These are phyloP conservation scores for Melanotaenia duboulayi DNA, from an alignment of 2,113 vertebrate genomes.

Conservation along the genomic window DNA sequence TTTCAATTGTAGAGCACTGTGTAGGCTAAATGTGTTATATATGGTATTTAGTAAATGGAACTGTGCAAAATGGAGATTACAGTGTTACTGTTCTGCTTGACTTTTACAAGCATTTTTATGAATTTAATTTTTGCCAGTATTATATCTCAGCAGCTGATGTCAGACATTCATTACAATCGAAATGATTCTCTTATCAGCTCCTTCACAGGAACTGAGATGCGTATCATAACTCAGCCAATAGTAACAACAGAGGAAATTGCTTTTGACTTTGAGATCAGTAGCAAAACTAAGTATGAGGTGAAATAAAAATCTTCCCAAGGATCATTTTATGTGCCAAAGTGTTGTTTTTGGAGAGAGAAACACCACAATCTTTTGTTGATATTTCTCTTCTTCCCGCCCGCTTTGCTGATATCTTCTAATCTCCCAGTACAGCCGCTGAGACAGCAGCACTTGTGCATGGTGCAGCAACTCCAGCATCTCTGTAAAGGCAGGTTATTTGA, in stretches of 20 bases:
- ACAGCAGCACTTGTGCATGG: conserved; percentile 56
- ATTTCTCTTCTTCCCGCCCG: conserved; percentile 21
- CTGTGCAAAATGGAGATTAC: conserved; percentile 25
- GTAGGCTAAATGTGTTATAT: conserved; percentile 13
- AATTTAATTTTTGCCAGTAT: background rate
- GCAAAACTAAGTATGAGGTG: conserved; percentile 26
- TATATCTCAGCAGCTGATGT: conserved; percentile 29
- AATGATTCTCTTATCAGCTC: conserved; percentile 31
- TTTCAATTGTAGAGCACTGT: conserved; percentile 6
- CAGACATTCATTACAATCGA: conserved; percentile 37
- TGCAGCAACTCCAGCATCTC: conserved; percentile 61
- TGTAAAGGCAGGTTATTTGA: conserved; percentile 69
- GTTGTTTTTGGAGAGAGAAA: conserved; percentile 38
- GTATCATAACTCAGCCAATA: conserved; percentile 46
- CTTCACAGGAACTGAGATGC: conserved; percentile 39
- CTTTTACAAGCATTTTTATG: conserved; percentile 9
- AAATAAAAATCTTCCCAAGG: conserved; percentile 19
- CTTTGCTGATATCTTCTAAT: conserved; percentile 59
- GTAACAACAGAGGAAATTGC: conserved; percentile 44
- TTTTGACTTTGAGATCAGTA: conserved; percentile 41
- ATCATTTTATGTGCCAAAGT: conserved; percentile 24
- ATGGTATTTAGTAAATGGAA: conserved; percentile 27
- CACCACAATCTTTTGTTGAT: conserved; percentile 45
- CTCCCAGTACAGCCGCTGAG: conserved; percentile 58
- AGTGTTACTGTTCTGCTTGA: conserved; percentile 23